These are phyloP conservation scores for Heliocidaris erythrogramma DNA, from an alignment of 35 echinoderm and acorn worm species.

Conservation along the genomic window DNA sequence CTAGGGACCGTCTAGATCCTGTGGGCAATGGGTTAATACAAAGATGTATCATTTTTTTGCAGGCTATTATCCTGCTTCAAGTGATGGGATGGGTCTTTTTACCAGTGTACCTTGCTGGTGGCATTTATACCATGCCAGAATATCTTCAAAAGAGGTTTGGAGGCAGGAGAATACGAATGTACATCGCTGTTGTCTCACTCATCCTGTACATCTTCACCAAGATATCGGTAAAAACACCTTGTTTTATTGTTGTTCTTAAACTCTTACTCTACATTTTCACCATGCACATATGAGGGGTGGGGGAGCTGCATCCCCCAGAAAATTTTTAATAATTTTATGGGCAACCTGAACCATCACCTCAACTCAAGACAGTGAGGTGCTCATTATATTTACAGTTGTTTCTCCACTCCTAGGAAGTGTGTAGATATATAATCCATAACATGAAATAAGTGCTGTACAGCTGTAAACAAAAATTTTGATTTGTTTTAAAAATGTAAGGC, in stretches of 20 bases:
- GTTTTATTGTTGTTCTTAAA: not conserved
- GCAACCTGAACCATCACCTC: too few relatives aligned
- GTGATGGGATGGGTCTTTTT: conserved; percentile 95
- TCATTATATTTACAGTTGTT: too few relatives aligned
- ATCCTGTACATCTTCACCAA: conserved; percentile 91
- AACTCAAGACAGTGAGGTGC: too few relatives aligned
- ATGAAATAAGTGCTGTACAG: not conserved
- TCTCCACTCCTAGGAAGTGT: too few relatives aligned
- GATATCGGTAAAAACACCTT: conserved; percentile 81
- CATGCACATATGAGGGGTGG: not conserved
- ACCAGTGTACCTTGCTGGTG: conserved; percentile 89
- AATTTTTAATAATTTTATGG: too few relatives aligned
- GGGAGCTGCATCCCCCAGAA: not conserved
- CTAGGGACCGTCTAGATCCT: too few relatives aligned
- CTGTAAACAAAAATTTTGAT: not conserved
- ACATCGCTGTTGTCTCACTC: conserved; percentile 78
- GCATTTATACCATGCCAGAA: conserved; percentile 97
- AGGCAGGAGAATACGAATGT: conserved; percentile 82
- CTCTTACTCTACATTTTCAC: not conserved
- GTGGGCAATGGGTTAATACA: not conserved
- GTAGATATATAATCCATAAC: not conserved
- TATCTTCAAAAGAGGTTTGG: conserved; percentile 91
- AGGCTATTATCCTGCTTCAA: conserved; percentile 83
- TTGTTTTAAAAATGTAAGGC: not conserved
- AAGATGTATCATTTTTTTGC: not conserved